These are phyloP conservation scores for Megalopta genalis DNA, from an alignment of 1,140 invertebrate genomes.

Conservation along the genomic window DNA sequence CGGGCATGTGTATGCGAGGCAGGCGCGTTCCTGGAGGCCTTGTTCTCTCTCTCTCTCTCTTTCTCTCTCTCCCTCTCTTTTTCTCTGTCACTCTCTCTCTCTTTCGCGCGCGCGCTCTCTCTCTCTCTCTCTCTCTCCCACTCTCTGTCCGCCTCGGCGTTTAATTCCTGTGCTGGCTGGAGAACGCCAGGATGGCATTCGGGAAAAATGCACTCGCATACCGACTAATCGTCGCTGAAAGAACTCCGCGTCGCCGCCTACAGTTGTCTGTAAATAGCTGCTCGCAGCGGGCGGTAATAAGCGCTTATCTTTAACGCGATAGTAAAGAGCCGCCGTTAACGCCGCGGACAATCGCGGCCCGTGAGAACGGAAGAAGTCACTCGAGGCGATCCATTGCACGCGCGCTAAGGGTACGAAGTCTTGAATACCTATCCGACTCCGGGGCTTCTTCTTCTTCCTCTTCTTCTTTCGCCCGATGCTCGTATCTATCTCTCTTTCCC, in stretches of 20 bases:
- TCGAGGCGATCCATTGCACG: slow-evolving; percentile 35
- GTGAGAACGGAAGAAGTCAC: slow-evolving; percentile 64
- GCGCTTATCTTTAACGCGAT: slow-evolving; percentile 67
- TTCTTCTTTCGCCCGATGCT: not conserved
- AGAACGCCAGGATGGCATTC: not conserved
- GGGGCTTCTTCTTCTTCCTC: not conserved
- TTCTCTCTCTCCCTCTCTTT: too few relatives aligned
- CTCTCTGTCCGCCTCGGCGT: too few relatives aligned
- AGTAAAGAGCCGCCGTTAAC: slow-evolving; percentile 63
- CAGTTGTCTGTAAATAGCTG: slow-evolving; percentile 60
- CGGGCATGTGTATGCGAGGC: too few relatives aligned
- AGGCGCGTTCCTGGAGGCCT: too few relatives aligned
- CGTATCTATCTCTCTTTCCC: not conserved
- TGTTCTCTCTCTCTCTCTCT: too few relatives aligned
- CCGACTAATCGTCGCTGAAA: slow-evolving; percentile 40
- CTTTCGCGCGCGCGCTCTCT: too few relatives aligned
- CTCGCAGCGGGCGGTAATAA: slow-evolving; percentile 63
- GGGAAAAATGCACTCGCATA: slow-evolving; percentile 41
- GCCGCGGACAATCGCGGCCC: slow-evolving; percentile 56
- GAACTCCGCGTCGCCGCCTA: slow-evolving; percentile 31
- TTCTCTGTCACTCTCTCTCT: too few relatives aligned
- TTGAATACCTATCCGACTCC: slow-evolving; percentile 31
- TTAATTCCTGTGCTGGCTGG: not conserved
- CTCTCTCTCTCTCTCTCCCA: too few relatives aligned
- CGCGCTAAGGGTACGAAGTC: not conserved